Base-by-base conservation (phyloP, 2,888 invertebrate genomes). In the Netelia virgata region DNA sequence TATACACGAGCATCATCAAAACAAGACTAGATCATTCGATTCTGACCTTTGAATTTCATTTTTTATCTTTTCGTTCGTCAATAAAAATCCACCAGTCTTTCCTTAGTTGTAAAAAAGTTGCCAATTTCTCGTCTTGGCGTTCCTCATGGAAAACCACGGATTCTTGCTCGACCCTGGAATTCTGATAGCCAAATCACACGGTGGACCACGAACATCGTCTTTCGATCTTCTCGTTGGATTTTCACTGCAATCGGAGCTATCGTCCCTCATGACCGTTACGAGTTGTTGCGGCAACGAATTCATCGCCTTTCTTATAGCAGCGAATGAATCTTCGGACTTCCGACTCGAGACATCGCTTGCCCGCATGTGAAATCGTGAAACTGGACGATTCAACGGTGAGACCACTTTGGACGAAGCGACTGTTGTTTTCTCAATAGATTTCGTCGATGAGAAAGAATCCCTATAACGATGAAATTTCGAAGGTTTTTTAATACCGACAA, bases 281-380 rank as follows among this genome's bases (percentile, higher is more conserved):
- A 80, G 41, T 11, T 80, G 72, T 23, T 86, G 82, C 20, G 86
- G 86, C 77, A 86, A 66, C 11, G 85, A 50, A 43, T 86, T 76
- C 1, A 85, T 72, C 14, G 82, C 68, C 55, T 76, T 82, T 53
- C 68, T 64, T 59, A 84, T 81, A 50, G 55, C 63, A 14, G 50
- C 75, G 18, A 74, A 68, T 9, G 72, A 64, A 76, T 76, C 28
- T 1, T 23, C 47, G 11, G 72, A 14, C 43, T 53, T 75, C 3
- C 43, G 50, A 47, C 43, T 36, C 16, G 14, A 11, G 6, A n/a
- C n/a, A 11, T 1, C 8, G 3, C 14, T 47, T 11, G 14, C 47
- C 3, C 14, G 36, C 53, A 1, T 14, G 0, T 8, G 73, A 3
- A 47, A 14, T 47, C 47, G 47, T 2, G 47, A 47, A 14, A 47